Evolutionary conservation across 1,140 invertebrate species (phyloP), one percentile per base, ranked within the genome.

Genomic region (Colletes gigas): DNA sequence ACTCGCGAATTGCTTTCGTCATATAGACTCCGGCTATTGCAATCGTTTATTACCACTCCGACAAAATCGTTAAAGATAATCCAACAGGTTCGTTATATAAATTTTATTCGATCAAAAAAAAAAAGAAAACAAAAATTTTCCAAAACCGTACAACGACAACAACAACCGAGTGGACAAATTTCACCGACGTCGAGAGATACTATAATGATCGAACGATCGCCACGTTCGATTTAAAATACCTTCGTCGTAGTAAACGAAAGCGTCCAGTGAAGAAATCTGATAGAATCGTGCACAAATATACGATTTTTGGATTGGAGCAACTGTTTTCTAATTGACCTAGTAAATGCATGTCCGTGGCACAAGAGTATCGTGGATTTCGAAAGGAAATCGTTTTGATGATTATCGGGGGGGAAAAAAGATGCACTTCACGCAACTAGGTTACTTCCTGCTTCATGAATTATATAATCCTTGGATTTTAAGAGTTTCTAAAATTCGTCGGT

Each of bases 1-100:
- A 71, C 59, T 72, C 77, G 80, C 83, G 78, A 84, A 86, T 84
- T 81, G 73, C 66, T 88, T 84, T 80, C 82, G 55, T 86, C 66
- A 78, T 77, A 65, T 72, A 62, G 55, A 39, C 59, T 41, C 67
- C 6, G 12, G 52, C 52, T 83, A 41, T 63, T 68, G 79, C 59
- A 81, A 83, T 70, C 54, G 21, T 62, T 62, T 12, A 6, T 39
- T 52, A 3, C 7, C n/a, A n/a, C n/a, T n/a, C n/a, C 44, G 54
- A 44, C 30, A 30, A 30, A 30, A 30, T 30, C 30, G 30, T 30
- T 30, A 30, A 30, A 0, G 30, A 30, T 30, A 30, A 30, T 30
- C 30, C 30, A 30, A 30, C 30, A 30, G 30, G 30, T 30, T 30
- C 30, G 30, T 30, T 30, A 30, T 30, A 30, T 30, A 30, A 30